Evolutionary conservation across 2,888 invertebrate species (phyloP), one percentile per base, ranked within the genome.

Genomic region (Phrixothrix hirtus): DNA sequence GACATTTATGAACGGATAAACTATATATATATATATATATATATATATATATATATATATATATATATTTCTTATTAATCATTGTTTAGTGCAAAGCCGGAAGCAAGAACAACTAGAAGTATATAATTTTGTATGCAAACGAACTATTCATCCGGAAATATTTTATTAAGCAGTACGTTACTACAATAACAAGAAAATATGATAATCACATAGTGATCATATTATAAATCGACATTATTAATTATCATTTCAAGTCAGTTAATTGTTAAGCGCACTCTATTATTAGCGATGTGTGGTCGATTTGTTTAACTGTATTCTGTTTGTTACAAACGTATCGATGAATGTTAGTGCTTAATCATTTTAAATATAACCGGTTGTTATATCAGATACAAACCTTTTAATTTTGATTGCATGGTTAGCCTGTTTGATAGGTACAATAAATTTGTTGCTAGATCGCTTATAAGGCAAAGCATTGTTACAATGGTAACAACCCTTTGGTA

Each of bases 251-350:
- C 44, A 41, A 48, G 36, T 43, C 38, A 48, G 57, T 58, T 60
- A 61, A 63, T 63, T 59, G 58, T 58, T 51, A 55, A 36, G 52
- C 38, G 51, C 47, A 63, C 58, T 57, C 60, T 48, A 53, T 60
- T 58, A 64, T 60, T 64, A 63, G 36, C 44, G 43, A 55, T 61
- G 63, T 63, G 63, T 63, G 63, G 63, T 62, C 63, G 61, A 63
- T 63, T 62, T 62, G 58, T 62, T 60, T 60, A 59, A 47, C 49
- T 50, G 41, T 35, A 44, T 25, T 47, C 53, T 55, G 53, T 53
- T 57, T 57, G 50, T 50, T 50, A 34, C 57, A 44, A 55, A 48
- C 46, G 54, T 58, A 59, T 60, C 55, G 58, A 60, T 55, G 55
- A 59, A 57, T 60, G 58, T 57, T 49, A 46, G 58, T 49, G 47